Evolutionary conservation across 2,797 vertebrate genomes (phyloP).

Genomic region (Amblyraja radiata): DNA sequence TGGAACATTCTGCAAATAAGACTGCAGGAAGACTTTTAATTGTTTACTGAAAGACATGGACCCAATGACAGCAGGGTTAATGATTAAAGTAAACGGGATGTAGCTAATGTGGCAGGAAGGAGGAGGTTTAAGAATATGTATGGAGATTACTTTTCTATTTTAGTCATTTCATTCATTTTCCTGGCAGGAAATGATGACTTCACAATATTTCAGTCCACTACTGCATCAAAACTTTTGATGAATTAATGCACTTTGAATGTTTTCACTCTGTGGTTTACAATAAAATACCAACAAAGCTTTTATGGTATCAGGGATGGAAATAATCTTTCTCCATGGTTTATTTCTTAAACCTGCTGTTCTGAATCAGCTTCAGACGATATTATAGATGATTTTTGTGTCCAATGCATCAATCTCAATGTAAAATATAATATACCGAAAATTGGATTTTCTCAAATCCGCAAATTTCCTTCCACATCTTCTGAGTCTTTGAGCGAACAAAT

Average conservation of each 20-base stretch:
- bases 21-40: not conserved
- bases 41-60: not conserved
- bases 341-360: constrained; percentile 1
- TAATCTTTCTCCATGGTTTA: not conserved
- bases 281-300: not conserved
- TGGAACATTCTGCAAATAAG: not conserved
- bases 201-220: not conserved
- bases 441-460: too few relatives aligned
- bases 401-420: too few relatives aligned
- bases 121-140: not conserved
- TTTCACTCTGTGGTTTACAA: not conserved
- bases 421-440: too few relatives aligned
- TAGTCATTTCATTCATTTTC: not conserved
- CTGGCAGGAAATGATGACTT: not conserved
- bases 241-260: not conserved
- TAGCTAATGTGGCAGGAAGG: not conserved
- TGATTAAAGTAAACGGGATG: not conserved
- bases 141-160: not conserved
- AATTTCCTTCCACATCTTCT: too few relatives aligned
- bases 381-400: not conserved
- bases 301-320: not conserved
- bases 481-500: too few relatives aligned
- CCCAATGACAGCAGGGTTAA: not conserved
- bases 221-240: constrained; percentile 9
- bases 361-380: not conserved